Conservation (phyloP, 2,888 invertebrate species). For the Molorchus minor region DNA sequence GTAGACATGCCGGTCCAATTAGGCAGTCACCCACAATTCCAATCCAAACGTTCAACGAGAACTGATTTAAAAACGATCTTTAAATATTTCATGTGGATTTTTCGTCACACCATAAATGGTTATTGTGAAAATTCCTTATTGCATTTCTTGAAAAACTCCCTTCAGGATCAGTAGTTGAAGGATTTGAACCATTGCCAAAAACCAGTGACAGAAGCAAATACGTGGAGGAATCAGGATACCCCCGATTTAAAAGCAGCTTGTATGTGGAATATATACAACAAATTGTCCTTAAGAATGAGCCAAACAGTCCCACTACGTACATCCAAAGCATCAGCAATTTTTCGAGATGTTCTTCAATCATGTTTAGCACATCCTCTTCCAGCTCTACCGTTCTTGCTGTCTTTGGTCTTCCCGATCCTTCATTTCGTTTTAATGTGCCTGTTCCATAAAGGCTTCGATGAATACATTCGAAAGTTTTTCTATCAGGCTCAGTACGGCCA, state of each 20-base stretch:
- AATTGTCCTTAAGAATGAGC: too few relatives aligned
- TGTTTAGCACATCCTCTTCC: conserved; percentile 34
- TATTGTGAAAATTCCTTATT: too few relatives aligned
- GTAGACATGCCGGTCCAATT: conserved; percentile 30
- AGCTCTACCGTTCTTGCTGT: conserved; percentile 34
- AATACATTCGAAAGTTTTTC: conserved; percentile 30
- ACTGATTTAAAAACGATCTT: conserved; percentile 26
- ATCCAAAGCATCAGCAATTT: conserved; percentile 8
- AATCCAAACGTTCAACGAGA: conserved; percentile 32
- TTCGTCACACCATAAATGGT: conserved; percentile 25
- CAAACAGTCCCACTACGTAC: too few relatives aligned
- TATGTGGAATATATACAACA: too few relatives aligned
- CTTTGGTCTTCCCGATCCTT: conserved; percentile 30
- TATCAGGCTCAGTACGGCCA: conserved; percentile 25
- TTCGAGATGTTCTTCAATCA: conserved; percentile 33
- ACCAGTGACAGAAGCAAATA: too few relatives aligned
- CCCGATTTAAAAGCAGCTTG: too few relatives aligned
- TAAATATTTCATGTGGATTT: conserved; percentile 25
- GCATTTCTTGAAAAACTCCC: too few relatives aligned
- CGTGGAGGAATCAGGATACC: too few relatives aligned
- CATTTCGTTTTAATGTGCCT: conserved; percentile 30
- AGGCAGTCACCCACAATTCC: too few relatives aligned
- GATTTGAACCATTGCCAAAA: too few relatives aligned
- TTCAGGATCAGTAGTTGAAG: too few relatives aligned
- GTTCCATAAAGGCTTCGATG: conserved; percentile 33